Percentiles rank a stretch among this genome's conserved stretches.
These are phyloP conservation scores for Meghimatium bilineatum DNA, from an alignment of 2,888 invertebrate genomes.

Conservation along the genomic window DNA sequence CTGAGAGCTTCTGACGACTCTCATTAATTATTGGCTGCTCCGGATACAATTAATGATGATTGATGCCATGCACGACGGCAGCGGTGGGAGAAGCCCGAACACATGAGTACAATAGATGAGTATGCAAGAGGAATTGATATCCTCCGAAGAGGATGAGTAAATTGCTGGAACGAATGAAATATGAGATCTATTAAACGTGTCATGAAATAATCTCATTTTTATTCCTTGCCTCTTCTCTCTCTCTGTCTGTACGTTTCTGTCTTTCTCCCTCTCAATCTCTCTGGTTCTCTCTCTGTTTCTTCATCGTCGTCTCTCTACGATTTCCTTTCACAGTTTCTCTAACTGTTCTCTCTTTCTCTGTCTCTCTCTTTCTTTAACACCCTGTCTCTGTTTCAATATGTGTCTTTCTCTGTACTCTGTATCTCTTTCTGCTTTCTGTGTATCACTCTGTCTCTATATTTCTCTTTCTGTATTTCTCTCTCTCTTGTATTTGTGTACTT, in stretches of 20 bases:
- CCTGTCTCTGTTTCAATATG: not conserved
- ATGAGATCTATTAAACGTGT: not conserved
- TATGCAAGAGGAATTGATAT: not conserved
- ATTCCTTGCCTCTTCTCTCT: no score
- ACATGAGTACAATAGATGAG: not conserved
- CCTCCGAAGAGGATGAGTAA: not conserved
- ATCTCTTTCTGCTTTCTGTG: no score
- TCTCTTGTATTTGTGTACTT: no score
- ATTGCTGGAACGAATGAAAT: not conserved
- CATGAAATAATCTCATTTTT: no score
- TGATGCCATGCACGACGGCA: not conserved
- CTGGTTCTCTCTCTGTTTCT: not conserved
- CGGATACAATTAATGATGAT: not conserved
- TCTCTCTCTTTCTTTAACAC: not conserved
- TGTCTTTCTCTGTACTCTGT: no score
- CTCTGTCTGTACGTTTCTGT: no score
- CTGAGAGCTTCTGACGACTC: not conserved
- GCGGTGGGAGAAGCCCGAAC: not conserved
- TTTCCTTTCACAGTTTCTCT: not conserved
- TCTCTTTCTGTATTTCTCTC: not conserved
- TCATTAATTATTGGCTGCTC: constrained; percentile 14
- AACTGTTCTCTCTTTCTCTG: not conserved
- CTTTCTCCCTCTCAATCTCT: not conserved
- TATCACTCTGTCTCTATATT: not conserved
- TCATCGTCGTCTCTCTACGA: no score